Conservation (phyloP, 1,140 invertebrate genomes). For the Helicoverpa armigera region DNA sequence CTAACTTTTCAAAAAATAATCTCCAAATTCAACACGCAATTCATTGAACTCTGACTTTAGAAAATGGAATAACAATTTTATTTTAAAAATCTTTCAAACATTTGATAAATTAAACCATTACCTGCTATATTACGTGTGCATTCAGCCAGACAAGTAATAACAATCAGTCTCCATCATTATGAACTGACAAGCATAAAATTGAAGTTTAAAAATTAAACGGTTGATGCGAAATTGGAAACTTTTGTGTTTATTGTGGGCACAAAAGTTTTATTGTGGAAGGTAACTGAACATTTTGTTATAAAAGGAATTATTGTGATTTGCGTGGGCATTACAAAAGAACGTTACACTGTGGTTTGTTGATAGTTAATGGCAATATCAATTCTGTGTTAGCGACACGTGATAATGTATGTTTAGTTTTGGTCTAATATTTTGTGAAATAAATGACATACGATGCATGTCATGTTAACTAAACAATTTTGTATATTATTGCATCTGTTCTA, state of each 20-base stretch:
- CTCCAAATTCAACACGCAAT: not conserved
- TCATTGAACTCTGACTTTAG: not conserved
- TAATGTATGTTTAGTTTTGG: conserved; percentile 7
- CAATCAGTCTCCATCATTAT: conserved; percentile 43
- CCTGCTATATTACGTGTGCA: conserved; percentile 38
- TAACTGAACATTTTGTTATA: conserved; percentile 34
- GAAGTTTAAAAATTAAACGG: conserved; percentile 37
- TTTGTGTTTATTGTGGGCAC: conserved; percentile 32
- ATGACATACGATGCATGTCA: not conserved
- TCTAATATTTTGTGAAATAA: not conserved
- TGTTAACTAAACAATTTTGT: too few relatives aligned
- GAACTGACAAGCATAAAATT: conserved; percentile 45
- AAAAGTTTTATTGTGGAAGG: conserved; percentile 16
- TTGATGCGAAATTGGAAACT: conserved; percentile 45
- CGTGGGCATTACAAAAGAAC: not conserved
- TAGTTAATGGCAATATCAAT: conserved; percentile 27
- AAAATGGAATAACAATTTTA: not conserved
- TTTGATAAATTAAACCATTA: conserved; percentile 45
- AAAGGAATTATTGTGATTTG: conserved; percentile 30
- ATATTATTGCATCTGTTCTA: too few relatives aligned
- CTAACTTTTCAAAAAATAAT: not conserved
- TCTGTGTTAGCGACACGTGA: conserved; percentile 22
- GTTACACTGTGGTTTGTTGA: conserved; percentile 30
- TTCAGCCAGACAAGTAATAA: conserved; percentile 37
- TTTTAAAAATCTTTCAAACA: not conserved